These are phyloP conservation scores for Cremastinae sp. DNA, from an alignment of 2,888 invertebrate species.

Conservation along the genomic window DNA sequence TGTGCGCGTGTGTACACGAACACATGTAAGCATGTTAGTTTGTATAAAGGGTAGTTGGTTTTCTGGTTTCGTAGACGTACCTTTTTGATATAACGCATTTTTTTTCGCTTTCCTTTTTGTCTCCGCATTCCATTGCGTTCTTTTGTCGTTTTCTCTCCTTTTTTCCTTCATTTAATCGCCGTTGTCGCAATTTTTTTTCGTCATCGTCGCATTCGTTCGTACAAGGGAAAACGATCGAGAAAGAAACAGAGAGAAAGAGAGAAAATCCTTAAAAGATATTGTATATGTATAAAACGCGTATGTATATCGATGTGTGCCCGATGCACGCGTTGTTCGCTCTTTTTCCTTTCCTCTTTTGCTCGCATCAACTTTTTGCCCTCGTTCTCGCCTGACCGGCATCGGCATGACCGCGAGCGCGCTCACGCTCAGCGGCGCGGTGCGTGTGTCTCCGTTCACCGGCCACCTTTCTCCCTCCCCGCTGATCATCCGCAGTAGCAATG, in stretches of 20 bases:
- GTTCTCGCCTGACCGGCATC: constrained; percentile 45
- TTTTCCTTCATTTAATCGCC: constrained; percentile 29
- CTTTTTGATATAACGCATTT: constrained; percentile 1
- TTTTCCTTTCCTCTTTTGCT: constrained; percentile 40
- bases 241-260: constrained; percentile 24
- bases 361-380: constrained; percentile 60
- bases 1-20: neutral
- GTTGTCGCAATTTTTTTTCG: constrained; percentile 35
- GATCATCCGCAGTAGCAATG: constrained; percentile 49
- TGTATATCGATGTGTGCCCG: constrained; percentile 26
- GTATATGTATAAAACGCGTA: no score
- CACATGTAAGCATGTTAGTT: neutral
- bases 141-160: constrained; percentile 45
- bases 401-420: constrained; percentile 19
- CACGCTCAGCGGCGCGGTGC: constrained; percentile 33
- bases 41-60: constrained; percentile 11
- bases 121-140: constrained; percentile 38
- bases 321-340: constrained; percentile 2
- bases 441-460: constrained; percentile 36
- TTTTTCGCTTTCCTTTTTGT: constrained; percentile 43
- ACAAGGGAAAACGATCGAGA: neutral
- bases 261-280: constrained; percentile 11
- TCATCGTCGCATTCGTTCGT: constrained; percentile 25
- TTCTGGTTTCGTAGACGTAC: constrained; percentile 32
- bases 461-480: constrained; percentile 27